Evolutionary conservation across 1,140 invertebrate species (phyloP), one percentile per base, ranked within the genome.

Genomic region (Macrobrachium nipponense): DNA sequence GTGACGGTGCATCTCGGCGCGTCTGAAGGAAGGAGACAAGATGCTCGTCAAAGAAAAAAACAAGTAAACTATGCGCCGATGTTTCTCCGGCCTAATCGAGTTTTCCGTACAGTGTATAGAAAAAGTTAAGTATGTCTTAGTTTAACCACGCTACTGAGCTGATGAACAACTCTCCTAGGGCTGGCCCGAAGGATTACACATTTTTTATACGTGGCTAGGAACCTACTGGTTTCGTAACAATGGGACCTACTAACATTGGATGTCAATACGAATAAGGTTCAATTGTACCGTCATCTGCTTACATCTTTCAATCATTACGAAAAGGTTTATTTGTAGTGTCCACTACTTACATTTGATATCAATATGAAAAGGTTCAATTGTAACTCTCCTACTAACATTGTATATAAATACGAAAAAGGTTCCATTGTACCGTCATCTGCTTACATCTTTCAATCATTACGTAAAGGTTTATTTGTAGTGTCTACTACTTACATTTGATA

Each of bases 261-360:
- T 8, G 93, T 94, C 10, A 92, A 91, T 4, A 36, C 4, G 27
- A 36, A 36, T n/a, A 36, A 36, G 27, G 27, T 36, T 36, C 27
- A 72, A 1, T 44, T 77, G n/a, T n/a, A 12, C 0, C 23, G 44
- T 59, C 11, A 60, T 23, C 20, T 8, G 27, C 20, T 18, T 15
- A 72, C 15, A 15, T 15, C 3, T 27, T 27, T 2, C 2, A 4
- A 72, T 15, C 15, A 2, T 4, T 17, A 6, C 6, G 23, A 36
- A 75, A 10, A 27, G 23, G 43, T 75, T 14, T 4, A 36, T 2
- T 36, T 36, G 27, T 36, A 36, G 27, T 14, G 58, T 59, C 12
- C 4, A 1, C 27, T 36, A 88, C 89, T 89, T 86, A 90, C 90
- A 97, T 92, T 96, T 94, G 89, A 97, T 95, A 89, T 95, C 93